Evolutionary conservation across 1,140 invertebrate genomes (phyloP), one percentile per base, ranked within the genome.

Genomic region (Aphelenchoides avenae): DNA sequence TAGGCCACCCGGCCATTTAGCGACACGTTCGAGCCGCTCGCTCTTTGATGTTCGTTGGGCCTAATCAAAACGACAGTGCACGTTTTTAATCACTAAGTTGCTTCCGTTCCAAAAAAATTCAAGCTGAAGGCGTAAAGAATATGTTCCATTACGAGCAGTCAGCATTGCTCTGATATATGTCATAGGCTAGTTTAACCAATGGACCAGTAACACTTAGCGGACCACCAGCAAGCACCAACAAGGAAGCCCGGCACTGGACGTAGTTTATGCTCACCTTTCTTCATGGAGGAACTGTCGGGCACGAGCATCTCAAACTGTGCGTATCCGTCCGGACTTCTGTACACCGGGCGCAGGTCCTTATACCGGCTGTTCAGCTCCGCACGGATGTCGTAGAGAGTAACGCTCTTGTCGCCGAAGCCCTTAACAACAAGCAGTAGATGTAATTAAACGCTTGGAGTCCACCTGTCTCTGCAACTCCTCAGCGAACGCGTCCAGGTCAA

Each of bases 401-500:
- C 92, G 68, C 87, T 89, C 75, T 97, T 97, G 74, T 96, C 92
- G 6, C 94, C 94, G 75, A 91, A 93, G 4, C 88, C 86, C 81
- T 84, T 66, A 3, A 68, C 24, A 11, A 2, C 47, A 30, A 56
- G 0, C 29, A 52, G 3, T 52, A 3, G 53, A 55, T 1, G 29
- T 3, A 3, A 31, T 22, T 7, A 18, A 18, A 47, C 9, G 54
- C 2, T 65, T 13, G 22, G 6, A n/a, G 49, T 62, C 39, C 55
- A 84, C 86, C 81, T 95, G 92, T 61, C 91, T 82, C 9, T 49
- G 73, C 43, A 99, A 80, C 80, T 99, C 94, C 64, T 93, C 89
- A 9, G 93, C 93, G 78, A 99, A 99, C 0, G 94, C 94, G 79
- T 98, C 93, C 29, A 99, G 80, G 84, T 99, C 94, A 5, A 99